Conservation (phyloP, 1,140 invertebrate species). For the Pogonus chalceus region DNA sequence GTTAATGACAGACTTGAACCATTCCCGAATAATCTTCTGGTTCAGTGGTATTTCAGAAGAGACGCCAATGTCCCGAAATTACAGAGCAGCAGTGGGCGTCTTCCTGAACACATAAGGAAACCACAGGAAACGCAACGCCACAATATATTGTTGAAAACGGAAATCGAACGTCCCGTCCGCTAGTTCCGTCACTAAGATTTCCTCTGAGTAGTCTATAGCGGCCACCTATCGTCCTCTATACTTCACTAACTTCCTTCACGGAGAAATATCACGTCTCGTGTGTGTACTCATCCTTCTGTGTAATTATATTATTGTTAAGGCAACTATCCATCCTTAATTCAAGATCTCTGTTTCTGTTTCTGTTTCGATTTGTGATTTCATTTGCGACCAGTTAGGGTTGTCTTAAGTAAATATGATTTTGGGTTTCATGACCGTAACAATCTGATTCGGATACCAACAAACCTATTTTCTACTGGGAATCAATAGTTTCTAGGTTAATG, state of each 20-base stretch:
- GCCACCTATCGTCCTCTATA: not conserved
- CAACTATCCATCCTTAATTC: not conserved
- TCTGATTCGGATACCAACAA: no score
- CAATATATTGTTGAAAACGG: not conserved
- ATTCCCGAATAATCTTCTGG: no score
- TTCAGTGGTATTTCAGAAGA: no score
- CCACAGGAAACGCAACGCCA: not conserved
- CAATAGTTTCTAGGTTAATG: no score
- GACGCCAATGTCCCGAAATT: no score
- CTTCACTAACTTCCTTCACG: not conserved
- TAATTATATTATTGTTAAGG: not conserved
- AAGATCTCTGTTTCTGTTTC: not conserved
- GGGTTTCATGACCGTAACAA: no score
- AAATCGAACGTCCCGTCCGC: constrained; percentile 2
- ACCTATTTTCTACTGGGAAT: no score
- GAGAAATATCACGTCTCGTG: no score
- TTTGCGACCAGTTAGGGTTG: not conserved
- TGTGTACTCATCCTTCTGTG: not conserved
- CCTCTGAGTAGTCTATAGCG: not conserved
- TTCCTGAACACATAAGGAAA: constrained; percentile 1
- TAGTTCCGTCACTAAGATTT: not conserved
- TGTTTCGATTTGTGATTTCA: not conserved
- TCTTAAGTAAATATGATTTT: no score
- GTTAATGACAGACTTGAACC: no score
- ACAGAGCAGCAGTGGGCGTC: no score